phyloP scores from a whole-genome alignment of 2,888 invertebrate genomes.

The Papilio demoleus region DNA sequence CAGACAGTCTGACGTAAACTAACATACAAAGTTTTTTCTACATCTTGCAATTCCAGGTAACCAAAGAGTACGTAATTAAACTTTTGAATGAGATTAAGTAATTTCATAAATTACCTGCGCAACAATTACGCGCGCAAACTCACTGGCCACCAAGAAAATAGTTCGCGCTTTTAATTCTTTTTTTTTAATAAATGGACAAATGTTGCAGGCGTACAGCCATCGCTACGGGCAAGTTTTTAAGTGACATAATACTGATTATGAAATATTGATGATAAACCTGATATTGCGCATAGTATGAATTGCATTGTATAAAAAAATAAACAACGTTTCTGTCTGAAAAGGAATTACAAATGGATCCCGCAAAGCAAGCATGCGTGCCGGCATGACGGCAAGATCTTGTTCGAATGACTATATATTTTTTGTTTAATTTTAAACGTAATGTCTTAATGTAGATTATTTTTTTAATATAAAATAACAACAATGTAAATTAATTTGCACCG shows the following conservation, averaged over 20 bases:
- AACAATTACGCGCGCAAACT: conserved; percentile 32
- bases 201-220: conserved; percentile 21
- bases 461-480: background rate
- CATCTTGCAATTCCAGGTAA: conserved; percentile 21
- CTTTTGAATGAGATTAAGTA: conserved; percentile 40
- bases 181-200: conserved; percentile 24
- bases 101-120: conserved; percentile 36
- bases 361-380: conserved; percentile 30
- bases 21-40: conserved; percentile 11
- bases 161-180: conserved; percentile 11
- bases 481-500: background rate
- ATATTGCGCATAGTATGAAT: conserved; percentile 27
- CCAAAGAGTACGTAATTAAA: conserved; percentile 25
- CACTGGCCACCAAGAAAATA: conserved; percentile 26
- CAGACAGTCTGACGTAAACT: conserved; percentile 28
- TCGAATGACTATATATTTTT: conserved; percentile 16
- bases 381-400: conserved; percentile 13
- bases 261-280: conserved; percentile 32
- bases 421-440: conserved; percentile 28
- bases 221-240: conserved; percentile 28
- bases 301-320: conserved; percentile 26
- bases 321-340: conserved; percentile 11
- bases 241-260: conserved; percentile 30
- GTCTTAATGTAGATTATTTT: conserved; percentile 32
- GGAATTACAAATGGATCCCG: conserved; percentile 26